phyloP scores from a whole-genome alignment of 2,797 vertebrate genomes.

The Sebastolobus alascanus region DNA sequence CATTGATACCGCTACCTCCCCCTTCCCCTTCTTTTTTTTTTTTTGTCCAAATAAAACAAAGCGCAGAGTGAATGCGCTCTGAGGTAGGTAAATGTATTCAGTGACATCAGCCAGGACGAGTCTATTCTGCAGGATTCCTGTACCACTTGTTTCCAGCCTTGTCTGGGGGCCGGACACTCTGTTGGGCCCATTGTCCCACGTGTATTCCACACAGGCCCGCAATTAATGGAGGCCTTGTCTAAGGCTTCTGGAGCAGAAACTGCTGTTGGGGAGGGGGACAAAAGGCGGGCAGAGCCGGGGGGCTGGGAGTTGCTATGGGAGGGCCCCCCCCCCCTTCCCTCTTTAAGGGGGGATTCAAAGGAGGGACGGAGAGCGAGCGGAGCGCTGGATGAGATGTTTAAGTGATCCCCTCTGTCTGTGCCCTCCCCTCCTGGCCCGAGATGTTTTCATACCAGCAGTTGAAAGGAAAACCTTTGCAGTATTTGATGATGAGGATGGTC shows the following conservation, averaged over 20 bases:
- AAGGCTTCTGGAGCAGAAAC: slow-evolving; percentile 93
- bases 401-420: slow-evolving; percentile 74
- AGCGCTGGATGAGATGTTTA: slow-evolving; percentile 75
- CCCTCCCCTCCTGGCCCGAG: slow-evolving; percentile 77
- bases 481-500: slow-evolving; percentile 77
- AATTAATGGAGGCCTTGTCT: slow-evolving; percentile 99
- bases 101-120: slow-evolving; percentile 96
- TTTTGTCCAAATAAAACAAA: slow-evolving; percentile 87
- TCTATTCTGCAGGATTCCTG: slow-evolving; percentile 93
- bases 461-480: slow-evolving; percentile 66
- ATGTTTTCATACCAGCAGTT: slow-evolving; percentile 74
- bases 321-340: slow-evolving; percentile 64
- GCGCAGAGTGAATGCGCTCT: slow-evolving; percentile 90
- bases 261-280: slow-evolving; percentile 87
- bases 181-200: slow-evolving; percentile 92
- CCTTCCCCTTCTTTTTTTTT: slow-evolving; percentile 78
- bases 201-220: slow-evolving; percentile 89
- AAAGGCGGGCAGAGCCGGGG: slow-evolving; percentile 72
- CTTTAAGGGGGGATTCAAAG: slow-evolving; percentile 85
- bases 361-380: slow-evolving; percentile 77
- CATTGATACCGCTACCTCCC: slow-evolving; percentile 78
- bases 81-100: slow-evolving; percentile 99
- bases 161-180: slow-evolving; percentile 93
- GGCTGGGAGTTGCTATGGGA: slow-evolving; percentile 88
- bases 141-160: slow-evolving; percentile 97